These are phyloP conservation scores for Scylla paramamosain DNA, from an alignment of 1,140 invertebrate species.

Conservation along the genomic window DNA sequence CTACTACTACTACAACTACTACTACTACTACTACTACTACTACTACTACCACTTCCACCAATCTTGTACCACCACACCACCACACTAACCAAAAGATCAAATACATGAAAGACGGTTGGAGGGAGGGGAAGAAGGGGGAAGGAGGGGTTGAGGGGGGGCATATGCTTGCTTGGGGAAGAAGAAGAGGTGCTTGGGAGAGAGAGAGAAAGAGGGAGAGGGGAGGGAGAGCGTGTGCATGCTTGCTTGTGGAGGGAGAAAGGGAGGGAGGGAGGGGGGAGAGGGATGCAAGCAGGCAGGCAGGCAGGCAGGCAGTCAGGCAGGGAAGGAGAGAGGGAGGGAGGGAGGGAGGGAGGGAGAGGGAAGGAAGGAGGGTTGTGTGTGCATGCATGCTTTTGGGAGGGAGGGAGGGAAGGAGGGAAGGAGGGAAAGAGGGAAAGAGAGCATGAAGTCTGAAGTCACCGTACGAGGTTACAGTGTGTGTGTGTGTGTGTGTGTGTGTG, in stretches of 20 bases:
- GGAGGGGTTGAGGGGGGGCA: background rate
- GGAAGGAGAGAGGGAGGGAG: background rate
- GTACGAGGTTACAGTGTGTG: background rate
- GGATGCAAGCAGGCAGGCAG: background rate
- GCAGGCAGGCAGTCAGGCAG: background rate
- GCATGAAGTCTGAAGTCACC: background rate
- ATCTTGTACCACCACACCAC: background rate
- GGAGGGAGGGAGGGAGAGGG: background rate
- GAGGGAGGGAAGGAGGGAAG: background rate
- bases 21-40: background rate
- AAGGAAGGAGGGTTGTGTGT: background rate
- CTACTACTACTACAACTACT: background rate
- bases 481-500: constrained; percentile 20
- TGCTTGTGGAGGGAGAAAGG: background rate
- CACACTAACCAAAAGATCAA: background rate
- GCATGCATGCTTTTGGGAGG: background rate
- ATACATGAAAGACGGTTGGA: background rate
- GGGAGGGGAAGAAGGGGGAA: background rate
- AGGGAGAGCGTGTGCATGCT: background rate
- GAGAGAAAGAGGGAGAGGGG: background rate
- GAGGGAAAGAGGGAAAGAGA: background rate
- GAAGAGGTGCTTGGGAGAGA: background rate
- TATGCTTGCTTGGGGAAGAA: background rate
- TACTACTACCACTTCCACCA: background rate
- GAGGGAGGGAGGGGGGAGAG: background rate